Base-by-base conservation (phyloP, 64 coral and sea anemone genomes). In the Actinia tenebrosa region DNA sequence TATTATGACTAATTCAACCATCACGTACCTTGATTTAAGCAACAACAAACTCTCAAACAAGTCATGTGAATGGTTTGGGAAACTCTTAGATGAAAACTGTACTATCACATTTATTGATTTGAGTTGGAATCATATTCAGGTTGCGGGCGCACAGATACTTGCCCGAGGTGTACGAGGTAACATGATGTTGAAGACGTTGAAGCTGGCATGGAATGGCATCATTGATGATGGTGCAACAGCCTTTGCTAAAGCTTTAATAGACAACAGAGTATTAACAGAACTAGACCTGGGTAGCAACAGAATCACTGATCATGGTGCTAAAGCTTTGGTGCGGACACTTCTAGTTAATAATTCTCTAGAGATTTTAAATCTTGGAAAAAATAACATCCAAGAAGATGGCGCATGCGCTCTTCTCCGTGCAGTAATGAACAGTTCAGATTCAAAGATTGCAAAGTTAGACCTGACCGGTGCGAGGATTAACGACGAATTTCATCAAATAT, bases 51-150 rank as follows among this genome's bases (percentile, higher is more conserved):
- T 97, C 64, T 97, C 94, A 10, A 93, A 93, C 42, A 80, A 68
- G 64, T 84, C 91, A 11, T 97, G 94, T 75, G 91, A 90, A 66
- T 93, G 26, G 19, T 88, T 97, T 30, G 82, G 85, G 79, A 91
- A 92, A 56, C 52, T 97, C 0, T 69, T 96, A 18, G 94, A 93
- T 52, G 94, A 93, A 50, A 97, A 91, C 75, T 93, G 87, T 81
- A 93, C 91, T 20, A 68, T 97, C 18, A 68, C 59, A 10, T 82
- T 91, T 16, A 64, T 97, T 78, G 86, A 97, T 85, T 71, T 97
- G 30, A 97, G 94, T 46, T 97, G 94, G 94, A 97, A 97, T 50
- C 94, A 97, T 88, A 93, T 97, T 26, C 94, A 93, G 19, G 80
- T 87, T 16, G 44, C 30, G 20, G 94, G 94, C 13, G 94, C 91